phyloP scores from a whole-genome alignment of 2,888 invertebrate genomes.

The Dasypogon diadema region DNA sequence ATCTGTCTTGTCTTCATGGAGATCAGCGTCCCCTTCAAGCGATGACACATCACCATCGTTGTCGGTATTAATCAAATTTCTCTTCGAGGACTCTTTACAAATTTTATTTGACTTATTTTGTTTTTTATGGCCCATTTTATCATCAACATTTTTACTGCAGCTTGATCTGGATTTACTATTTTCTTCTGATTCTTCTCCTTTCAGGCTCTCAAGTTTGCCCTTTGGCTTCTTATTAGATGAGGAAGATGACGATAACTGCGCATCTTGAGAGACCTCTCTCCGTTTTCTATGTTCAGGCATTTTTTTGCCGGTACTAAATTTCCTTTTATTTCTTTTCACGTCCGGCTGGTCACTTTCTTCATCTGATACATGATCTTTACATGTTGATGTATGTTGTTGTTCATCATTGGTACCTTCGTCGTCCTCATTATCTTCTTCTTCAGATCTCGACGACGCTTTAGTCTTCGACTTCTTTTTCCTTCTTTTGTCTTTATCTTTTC shows the following conservation, averaged over 20 bases:
- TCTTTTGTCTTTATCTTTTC: conserved; percentile 67
- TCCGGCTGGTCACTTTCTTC: conserved; percentile 18
- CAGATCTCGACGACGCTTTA: conserved; percentile 53
- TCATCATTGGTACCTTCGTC: conserved; percentile 54
- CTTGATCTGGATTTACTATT: conserved; percentile 16
- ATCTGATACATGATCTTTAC: conserved; percentile 3
- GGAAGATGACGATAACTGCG: background rate
- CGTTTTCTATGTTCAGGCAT: conserved; percentile 51
- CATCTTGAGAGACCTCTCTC: conserved; percentile 15
- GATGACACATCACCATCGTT: conserved; percentile 62
- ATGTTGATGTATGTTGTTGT: background rate
- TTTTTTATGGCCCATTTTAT: conserved; percentile 24
- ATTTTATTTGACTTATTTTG: conserved; percentile 9
- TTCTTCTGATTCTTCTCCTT: conserved; percentile 13
- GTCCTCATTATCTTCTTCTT: conserved; percentile 56
- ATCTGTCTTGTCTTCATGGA: conserved; percentile 66
- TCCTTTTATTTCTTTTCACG: conserved; percentile 18
- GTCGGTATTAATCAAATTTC: conserved; percentile 57
- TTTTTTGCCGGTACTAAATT: conserved; percentile 35
- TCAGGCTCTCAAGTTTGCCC: conserved; percentile 57
- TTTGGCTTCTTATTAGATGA: conserved; percentile 58
- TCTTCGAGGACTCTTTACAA: conserved; percentile 15
- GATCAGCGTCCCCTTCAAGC: background rate
- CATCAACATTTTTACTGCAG: conserved; percentile 15
- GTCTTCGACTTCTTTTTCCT: conserved; percentile 61